Conservation (phyloP, 92 coral and sea anemone genomes). For the Meandrina meandrites region DNA sequence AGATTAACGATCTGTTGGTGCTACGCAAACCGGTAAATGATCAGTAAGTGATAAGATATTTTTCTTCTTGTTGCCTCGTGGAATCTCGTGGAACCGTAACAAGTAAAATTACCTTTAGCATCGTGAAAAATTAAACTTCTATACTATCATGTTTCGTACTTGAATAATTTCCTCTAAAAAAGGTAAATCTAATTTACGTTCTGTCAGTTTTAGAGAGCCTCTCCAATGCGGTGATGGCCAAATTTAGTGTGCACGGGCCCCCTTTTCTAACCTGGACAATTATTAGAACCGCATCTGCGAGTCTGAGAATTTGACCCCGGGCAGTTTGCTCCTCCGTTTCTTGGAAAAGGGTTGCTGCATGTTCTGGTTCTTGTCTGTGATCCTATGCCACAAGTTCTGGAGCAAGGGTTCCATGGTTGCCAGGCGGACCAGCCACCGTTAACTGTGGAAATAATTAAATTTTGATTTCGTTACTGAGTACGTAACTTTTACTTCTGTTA, state of each 20-base stretch:
- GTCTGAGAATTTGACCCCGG: conserved; percentile 6
- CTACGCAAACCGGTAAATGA: too few relatives aligned
- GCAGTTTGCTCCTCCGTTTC: conserved; percentile 48
- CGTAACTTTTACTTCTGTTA: not conserved
- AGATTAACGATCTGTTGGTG: too few relatives aligned
- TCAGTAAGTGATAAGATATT: too few relatives aligned
- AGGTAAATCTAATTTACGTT: too few relatives aligned
- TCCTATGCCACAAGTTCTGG: conserved; percentile 47
- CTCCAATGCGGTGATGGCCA: too few relatives aligned
- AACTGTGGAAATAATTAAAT: not conserved
- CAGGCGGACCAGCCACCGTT: conserved; percentile 48
- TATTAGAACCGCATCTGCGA: conserved; percentile 10
- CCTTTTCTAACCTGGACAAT: conserved; percentile 9
- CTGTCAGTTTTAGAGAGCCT: too few relatives aligned
- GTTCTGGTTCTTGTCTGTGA: conserved; percentile 40
- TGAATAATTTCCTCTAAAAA: too few relatives aligned
- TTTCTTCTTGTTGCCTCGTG: too few relatives aligned
- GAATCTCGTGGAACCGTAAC: too few relatives aligned
- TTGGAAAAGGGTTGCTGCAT: conserved; percentile 43
- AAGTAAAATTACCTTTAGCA: too few relatives aligned
- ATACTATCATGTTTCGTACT: too few relatives aligned
- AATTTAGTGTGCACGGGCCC: not conserved
- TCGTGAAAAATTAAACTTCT: too few relatives aligned
- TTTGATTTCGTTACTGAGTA: not conserved
- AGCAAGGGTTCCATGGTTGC: conserved; percentile 37